Evolutionary conservation across 2,888 invertebrate species (phyloP).

Genomic region (Eupithecia insigniata): DNA sequence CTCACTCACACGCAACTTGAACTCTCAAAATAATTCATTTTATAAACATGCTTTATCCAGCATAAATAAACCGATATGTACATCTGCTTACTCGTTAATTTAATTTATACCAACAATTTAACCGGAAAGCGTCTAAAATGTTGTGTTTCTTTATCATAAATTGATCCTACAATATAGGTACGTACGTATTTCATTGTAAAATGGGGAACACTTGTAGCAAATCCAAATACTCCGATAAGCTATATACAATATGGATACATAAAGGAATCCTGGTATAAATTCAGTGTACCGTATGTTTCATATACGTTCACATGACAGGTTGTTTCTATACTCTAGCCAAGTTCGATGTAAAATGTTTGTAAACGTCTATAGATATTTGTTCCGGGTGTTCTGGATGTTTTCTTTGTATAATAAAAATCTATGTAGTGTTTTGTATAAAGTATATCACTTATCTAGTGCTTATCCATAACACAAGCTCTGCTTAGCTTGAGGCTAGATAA

Average conservation of each 20-base stretch:
- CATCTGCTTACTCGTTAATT: conserved; percentile 53
- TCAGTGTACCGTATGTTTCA: neutral
- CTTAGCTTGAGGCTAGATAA: too few relatives aligned
- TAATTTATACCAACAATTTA: conserved; percentile 75
- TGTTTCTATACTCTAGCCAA: too few relatives aligned
- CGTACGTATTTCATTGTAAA: conserved; percentile 26
- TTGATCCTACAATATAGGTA: conserved; percentile 25
- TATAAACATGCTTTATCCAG: neutral
- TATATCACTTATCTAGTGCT: too few relatives aligned
- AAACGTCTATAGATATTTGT: too few relatives aligned
- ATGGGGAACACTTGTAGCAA: conserved; percentile 27
- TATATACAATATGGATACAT: conserved; percentile 12
- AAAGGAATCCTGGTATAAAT: neutral
- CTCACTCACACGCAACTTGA: neutral
- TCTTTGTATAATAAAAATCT: too few relatives aligned
- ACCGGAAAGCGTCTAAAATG: conserved; percentile 65
- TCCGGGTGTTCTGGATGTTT: too few relatives aligned
- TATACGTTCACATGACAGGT: neutral
- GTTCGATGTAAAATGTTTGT: too few relatives aligned
- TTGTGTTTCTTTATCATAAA: conserved; percentile 51
- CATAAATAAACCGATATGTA: conserved; percentile 50
- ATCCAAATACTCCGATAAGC: conserved; percentile 17
- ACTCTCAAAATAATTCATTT: neutral
- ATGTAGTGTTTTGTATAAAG: too few relatives aligned
- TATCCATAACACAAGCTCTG: too few relatives aligned